Conservation (phyloP, 1,140 invertebrate genomes). For the Bombyx mandarina region DNA sequence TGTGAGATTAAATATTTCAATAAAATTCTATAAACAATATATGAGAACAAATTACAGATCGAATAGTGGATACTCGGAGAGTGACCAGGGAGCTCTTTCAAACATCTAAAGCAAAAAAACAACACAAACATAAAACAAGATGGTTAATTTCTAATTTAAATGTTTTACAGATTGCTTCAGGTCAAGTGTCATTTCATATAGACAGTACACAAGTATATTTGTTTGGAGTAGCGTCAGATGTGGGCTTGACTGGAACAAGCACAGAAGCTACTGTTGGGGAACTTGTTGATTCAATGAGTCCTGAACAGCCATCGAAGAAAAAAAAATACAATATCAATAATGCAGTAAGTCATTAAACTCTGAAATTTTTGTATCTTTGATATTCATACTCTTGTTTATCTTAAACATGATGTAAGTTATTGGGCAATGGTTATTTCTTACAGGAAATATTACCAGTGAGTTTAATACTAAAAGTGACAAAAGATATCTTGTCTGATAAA, state of each 20-base stretch:
- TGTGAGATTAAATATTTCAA: neutral
- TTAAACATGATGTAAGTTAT: neutral
- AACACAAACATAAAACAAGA: conserved; percentile 1
- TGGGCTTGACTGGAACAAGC: conserved; percentile 67
- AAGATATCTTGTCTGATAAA: conserved; percentile 62
- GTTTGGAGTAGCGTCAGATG: conserved; percentile 70
- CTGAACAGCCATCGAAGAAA: conserved; percentile 54
- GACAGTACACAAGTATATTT: conserved; percentile 73
- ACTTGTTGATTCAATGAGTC: conserved; percentile 60
- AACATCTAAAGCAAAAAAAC: too few species aligned
- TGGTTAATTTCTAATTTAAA: neutral
- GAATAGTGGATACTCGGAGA: too few species aligned
- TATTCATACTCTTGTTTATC: neutral
- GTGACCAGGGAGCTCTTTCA: too few species aligned
- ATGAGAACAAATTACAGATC: conserved; percentile 1
- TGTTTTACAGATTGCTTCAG: conserved; percentile 72
- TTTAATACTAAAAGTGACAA: conserved; percentile 63
- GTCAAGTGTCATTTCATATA: conserved; percentile 77
- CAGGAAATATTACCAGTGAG: conserved; percentile 65
- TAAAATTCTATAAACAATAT: neutral
- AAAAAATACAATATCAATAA: conserved; percentile 60
- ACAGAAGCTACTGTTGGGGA: conserved; percentile 72
- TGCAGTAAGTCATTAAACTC: neutral
- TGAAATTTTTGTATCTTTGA: neutral
- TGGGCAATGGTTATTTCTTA: conserved; percentile 23